Conservation (phyloP, 1,140 invertebrate genomes). For the Apis mellifera region Amel_HAv3.1 CM009940.2:11414001-11414500, state of each 20-base stretch:
- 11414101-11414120: slow-evolving; percentile 2
- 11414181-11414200: not conserved
- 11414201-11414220: not conserved
- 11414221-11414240: not conserved
- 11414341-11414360: too few relatives aligned
- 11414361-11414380: too few relatives aligned
- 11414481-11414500: too few relatives aligned
- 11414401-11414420: not conserved
- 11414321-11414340: not conserved
- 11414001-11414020: slow-evolving; percentile 12
- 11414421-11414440: too few relatives aligned
- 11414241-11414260: not conserved
- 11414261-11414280: too few relatives aligned
- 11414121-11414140: not conserved
- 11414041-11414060: not conserved
- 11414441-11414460: too few relatives aligned
- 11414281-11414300: too few relatives aligned
- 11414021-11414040: slow-evolving; percentile 30
- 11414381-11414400: not conserved
- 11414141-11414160: not conserved
- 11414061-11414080: slow-evolving; percentile 8
- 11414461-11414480: too few relatives aligned
- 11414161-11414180: not conserved
- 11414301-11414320: not conserved
- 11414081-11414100: slow-evolving; percentile 34